These are phyloP conservation scores for Porites lutea DNA, from an alignment of 64 coral and sea anemone species.

Conservation along the genomic window DNA sequence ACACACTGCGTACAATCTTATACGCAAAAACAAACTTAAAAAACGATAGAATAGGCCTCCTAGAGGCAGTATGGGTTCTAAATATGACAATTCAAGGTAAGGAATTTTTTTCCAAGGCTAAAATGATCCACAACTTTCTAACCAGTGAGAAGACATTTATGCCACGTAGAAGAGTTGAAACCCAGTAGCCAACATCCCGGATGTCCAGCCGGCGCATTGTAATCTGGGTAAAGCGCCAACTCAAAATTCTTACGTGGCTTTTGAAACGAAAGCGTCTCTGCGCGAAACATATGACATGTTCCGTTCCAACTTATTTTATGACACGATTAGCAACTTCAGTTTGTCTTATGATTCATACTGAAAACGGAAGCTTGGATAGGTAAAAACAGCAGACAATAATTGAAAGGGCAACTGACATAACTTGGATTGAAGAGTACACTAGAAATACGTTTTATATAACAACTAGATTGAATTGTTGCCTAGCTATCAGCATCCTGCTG, in stretches of 20 bases:
- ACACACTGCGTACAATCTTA: background rate
- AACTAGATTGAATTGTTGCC: no score
- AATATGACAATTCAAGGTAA: background rate
- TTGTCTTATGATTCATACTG: no score
- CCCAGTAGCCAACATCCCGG: slow-evolving; percentile 7
- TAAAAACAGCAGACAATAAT: no score
- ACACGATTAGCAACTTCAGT: no score
- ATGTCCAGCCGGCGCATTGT: slow-evolving; percentile 54
- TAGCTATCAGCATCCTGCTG: no score
- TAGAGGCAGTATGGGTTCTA: slow-evolving; percentile 1
- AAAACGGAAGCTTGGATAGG: no score
- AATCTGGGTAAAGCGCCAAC: slow-evolving; percentile 54
- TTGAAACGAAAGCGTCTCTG: background rate
- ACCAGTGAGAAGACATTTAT: slow-evolving; percentile 12
- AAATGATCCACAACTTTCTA: slow-evolving; percentile 13
- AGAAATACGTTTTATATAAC: no score
- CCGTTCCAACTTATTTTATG: no score
- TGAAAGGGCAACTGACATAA: no score
- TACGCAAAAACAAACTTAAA: background rate
- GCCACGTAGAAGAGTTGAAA: slow-evolving; percentile 46
- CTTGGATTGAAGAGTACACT: no score
- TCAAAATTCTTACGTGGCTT: slow-evolving; percentile 51
- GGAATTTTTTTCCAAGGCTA: slow-evolving; percentile 11
- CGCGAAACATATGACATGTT: background rate
- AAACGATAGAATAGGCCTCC: background rate